Percentiles rank a stretch among this genome's conserved stretches.
These are phyloP conservation scores for Hanleya hanleyi DNA, from an alignment of 2,888 invertebrate species.

Conservation along the genomic window DNA sequence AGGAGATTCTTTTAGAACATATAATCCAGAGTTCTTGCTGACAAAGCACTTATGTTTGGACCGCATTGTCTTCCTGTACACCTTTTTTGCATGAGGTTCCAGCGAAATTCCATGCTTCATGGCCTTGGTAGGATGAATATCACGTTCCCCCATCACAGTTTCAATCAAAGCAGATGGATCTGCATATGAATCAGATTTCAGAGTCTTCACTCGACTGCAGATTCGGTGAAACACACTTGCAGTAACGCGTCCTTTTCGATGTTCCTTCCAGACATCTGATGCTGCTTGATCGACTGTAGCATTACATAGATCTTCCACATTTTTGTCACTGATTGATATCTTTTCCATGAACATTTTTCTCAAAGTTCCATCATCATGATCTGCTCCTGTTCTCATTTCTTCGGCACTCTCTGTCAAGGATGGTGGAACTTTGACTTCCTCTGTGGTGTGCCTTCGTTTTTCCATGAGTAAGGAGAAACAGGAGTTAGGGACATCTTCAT, in stretches of 20 bases:
- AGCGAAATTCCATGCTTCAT: conserved; percentile 35
- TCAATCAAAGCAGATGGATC: conserved; percentile 1
- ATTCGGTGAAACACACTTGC: conserved; percentile 1
- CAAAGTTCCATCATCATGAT: no score
- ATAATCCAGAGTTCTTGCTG: conserved; percentile 16
- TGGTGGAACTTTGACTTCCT: no score
- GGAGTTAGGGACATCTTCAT: no score
- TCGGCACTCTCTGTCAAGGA: no score
- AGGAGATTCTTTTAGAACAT: background rate
- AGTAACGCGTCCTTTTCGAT: background rate
- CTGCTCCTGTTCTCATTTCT: no score
- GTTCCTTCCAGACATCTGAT: background rate
- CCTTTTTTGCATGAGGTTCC: conserved; percentile 24
- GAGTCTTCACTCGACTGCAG: background rate
- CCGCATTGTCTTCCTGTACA: conserved; percentile 14
- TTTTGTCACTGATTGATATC: no score
- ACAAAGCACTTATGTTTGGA: conserved; percentile 23
- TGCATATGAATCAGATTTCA: background rate
- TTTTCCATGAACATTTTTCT: no score
- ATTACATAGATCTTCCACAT: no score
- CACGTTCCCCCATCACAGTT: conserved; percentile 13
- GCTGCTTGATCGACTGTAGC: no score
- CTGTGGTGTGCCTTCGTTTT: no score
- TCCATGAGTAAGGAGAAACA: no score
- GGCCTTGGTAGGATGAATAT: conserved; percentile 13